These are phyloP conservation scores for Lochmaea capreae DNA, from an alignment of 2,888 invertebrate genomes.

Conservation along the genomic window DNA sequence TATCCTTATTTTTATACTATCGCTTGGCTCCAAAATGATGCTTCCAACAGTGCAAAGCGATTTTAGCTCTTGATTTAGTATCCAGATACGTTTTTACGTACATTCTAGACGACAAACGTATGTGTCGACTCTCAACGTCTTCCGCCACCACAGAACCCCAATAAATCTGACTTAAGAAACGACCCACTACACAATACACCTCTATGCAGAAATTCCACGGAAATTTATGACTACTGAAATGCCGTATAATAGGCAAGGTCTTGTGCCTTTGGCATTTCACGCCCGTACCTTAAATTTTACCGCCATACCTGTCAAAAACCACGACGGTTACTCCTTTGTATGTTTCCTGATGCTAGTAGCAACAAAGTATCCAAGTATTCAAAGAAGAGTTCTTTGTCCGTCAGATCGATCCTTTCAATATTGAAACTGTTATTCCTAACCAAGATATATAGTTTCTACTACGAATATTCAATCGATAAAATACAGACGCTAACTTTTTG, in stretches of 20 bases:
- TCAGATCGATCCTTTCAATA: constrained; percentile 40
- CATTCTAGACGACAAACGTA: background rate
- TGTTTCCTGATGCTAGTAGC: constrained; percentile 11
- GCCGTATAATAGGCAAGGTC: constrained; percentile 38
- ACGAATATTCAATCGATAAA: too few species aligned
- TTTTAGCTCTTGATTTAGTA: constrained; percentile 4
- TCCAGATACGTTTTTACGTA: constrained; percentile 9
- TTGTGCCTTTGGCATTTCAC: constrained; percentile 40
- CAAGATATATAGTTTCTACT: constrained; percentile 24
- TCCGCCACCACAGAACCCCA: constrained; percentile 7
- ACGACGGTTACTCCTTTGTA: constrained; percentile 21
- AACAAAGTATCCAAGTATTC: constrained; percentile 37
- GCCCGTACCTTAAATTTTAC: constrained; percentile 41
- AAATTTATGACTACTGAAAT: constrained; percentile 39
- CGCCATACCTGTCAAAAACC: constrained; percentile 41
- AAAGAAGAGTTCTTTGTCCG: constrained; percentile 27
- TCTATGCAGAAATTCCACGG: constrained; percentile 41
- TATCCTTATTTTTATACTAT: too few species aligned
- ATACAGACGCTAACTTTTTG: too few species aligned
- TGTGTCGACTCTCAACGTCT: background rate
- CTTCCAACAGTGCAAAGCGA: background rate
- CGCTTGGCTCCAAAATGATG: background rate
- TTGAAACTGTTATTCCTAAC: constrained; percentile 33
- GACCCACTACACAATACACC: constrained; percentile 41
- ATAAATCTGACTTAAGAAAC: constrained; percentile 39